Conservation (phyloP, 2,113 vertebrate genomes). For the Lanius collurio region DNA sequence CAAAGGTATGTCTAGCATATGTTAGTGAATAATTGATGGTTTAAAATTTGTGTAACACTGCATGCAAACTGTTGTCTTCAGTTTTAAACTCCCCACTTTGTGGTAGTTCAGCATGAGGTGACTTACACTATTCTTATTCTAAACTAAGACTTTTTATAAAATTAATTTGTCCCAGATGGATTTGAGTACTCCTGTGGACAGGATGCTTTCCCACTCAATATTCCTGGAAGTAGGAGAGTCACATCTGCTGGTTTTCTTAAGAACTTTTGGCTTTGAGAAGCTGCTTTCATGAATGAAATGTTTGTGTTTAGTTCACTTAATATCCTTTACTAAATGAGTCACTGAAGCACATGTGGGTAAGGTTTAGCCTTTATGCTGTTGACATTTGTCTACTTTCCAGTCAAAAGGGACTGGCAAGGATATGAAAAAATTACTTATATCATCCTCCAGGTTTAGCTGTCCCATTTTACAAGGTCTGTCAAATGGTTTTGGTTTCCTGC, state of each 20-base stretch:
- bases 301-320: slow-evolving; percentile 20
- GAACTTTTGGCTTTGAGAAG: background rate
- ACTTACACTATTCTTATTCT: background rate
- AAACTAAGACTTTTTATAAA: background rate
- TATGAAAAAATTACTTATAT: background rate
- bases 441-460: background rate
- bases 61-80: background rate
- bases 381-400: background rate
- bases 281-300: slow-evolving; percentile 23
- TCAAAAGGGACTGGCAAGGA: background rate
- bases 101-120: background rate
- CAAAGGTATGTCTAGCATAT: background rate
- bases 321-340: slow-evolving; percentile 20
- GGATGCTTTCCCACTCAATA: background rate
- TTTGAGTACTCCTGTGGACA: background rate
- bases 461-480: background rate
- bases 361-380: background rate
- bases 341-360: background rate
- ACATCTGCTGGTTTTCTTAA: slow-evolving; percentile 1
- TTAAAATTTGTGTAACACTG: background rate
- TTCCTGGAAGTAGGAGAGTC: background rate
- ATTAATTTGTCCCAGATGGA: background rate
- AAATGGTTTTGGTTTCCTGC: background rate
- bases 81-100: background rate
- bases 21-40: background rate